Base-by-base conservation (phyloP, 2,888 invertebrate genomes). In the Rhingia rostrata region DNA sequence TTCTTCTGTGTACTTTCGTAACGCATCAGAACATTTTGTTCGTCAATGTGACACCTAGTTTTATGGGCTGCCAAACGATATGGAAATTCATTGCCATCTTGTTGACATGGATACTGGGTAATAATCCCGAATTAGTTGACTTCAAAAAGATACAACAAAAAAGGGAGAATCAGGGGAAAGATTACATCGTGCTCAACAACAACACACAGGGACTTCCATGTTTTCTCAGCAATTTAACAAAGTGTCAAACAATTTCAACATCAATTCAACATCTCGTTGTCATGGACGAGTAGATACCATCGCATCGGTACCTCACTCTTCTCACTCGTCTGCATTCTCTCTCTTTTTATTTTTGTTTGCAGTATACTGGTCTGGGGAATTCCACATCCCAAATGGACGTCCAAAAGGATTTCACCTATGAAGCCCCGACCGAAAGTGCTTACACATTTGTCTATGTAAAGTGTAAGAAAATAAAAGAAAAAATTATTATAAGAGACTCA, bases 181-280 rank as follows among this genome's bases (percentile, higher is more conserved):
- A 84, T 64, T 80, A 84, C 84, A 84, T 56, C 84, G 74, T 80
- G 80, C 80, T 84, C 64, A 80, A 84, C 84, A 83, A 69, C 83
- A 84, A 84, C 70, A 70, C 80, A 70, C 70, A 69, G 51, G 64
- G 84, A 80, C 80, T 84, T 83, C 74, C 80, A 80, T 80, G 80
- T 84, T 84, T 84, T 84, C 84, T 83, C 84, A 80, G 74, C 84
- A 84, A 84, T 84, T 84, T 84, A 84, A 84, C 84, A 80, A 84
- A 84, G 84, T 84, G 84, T 84, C 84, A 84, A 80, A 84, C 84
- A 84, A 75, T 84, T 84, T 84, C 74, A 80, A 80, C 80, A 84
- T 80, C 84, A 84, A 80, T 84, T 84, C 74, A 79, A 83, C 83
- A 79, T 83, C 67, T 79, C 73, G 69, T 78, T 73, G 83, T 83